Percentiles rank a stretch among this genome's conserved stretches.
Evolutionary conservation across 2,888 invertebrate species (phyloP).

Genomic region (Timema podura): DNA sequence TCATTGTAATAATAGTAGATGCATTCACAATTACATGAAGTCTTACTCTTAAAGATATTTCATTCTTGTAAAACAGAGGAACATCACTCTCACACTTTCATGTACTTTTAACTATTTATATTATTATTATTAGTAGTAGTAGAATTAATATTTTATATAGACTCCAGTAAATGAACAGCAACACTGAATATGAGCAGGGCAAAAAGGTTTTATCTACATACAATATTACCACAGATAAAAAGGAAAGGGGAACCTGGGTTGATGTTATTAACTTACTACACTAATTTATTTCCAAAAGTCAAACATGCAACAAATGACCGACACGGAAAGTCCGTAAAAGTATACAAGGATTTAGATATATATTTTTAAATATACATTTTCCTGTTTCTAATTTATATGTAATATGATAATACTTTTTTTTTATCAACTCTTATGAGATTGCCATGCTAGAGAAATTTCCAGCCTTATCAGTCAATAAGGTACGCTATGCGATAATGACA

Average conservation of each 20-base stretch:
- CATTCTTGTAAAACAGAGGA: neutral
- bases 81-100: slow-evolving; percentile 15
- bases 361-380: slow-evolving; percentile 14
- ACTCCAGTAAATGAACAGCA: slow-evolving; percentile 33
- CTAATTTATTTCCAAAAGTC: slow-evolving; percentile 27
- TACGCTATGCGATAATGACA: slow-evolving; percentile 27
- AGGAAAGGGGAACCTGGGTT: slow-evolving; percentile 19
- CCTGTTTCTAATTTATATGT: slow-evolving; percentile 7
- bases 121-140: slow-evolving; percentile 26
- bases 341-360: slow-evolving; percentile 15
- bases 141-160: slow-evolving; percentile 28
- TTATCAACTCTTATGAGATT: too few relatives aligned
- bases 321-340: neutral
- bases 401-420: slow-evolving; percentile 13
- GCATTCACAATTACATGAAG: neutral
- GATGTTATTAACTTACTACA: slow-evolving; percentile 27
- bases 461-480: slow-evolving; percentile 28
- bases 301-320: slow-evolving; percentile 33
- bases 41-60: neutral
- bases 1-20: slow-evolving; percentile 14
- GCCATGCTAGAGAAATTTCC: too few relatives aligned
- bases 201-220: slow-evolving; percentile 21
- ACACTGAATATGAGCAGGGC: slow-evolving; percentile 32
- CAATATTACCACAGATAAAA: slow-evolving; percentile 28
- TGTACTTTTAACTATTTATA: slow-evolving; percentile 17